Evolutionary conservation across 2,888 invertebrate species (phyloP).

Genomic region (Drosophila mayaguana): DNA sequence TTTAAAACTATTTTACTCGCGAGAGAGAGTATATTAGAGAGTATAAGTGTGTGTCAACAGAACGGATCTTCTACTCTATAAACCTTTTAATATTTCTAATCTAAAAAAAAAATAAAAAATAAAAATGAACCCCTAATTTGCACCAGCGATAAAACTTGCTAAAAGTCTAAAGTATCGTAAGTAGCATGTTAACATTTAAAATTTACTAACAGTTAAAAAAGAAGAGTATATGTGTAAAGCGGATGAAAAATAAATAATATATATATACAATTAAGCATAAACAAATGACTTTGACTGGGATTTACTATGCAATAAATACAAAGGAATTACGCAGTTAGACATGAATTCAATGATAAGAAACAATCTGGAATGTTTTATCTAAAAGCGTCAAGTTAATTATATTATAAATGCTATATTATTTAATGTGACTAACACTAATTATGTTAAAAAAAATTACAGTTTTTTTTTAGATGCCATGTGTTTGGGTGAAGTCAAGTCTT

Average conservation of each 20-base stretch:
- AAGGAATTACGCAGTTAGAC: neutral
- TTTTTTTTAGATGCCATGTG: neutral
- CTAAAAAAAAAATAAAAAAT: slow-evolving; percentile 20
- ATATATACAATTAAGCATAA: slow-evolving; percentile 56
- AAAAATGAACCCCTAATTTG: slow-evolving; percentile 39
- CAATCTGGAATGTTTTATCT: slow-evolving; percentile 15
- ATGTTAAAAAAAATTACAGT: neutral
- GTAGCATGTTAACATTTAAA: slow-evolving; percentile 68
- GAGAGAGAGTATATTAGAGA: slow-evolving; percentile 40
- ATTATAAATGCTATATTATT: neutral
- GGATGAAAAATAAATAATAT: slow-evolving; percentile 55
- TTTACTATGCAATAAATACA: neutral
- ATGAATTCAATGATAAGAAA: slow-evolving; percentile 3
- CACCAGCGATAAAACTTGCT: slow-evolving; percentile 46
- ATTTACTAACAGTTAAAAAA: slow-evolving; percentile 34
- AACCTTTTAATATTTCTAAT: slow-evolving; percentile 53
- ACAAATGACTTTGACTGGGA: slow-evolving; percentile 30
- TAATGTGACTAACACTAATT: neutral
- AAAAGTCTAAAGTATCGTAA: slow-evolving; percentile 51
- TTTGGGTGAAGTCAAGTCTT: too few relatives aligned
- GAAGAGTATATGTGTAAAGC: slow-evolving; percentile 36
- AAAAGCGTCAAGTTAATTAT: neutral
- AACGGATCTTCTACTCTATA: slow-evolving; percentile 39
- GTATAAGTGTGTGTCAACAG: slow-evolving; percentile 56
- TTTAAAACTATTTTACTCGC: slow-evolving; percentile 63